phyloP scores from a whole-genome alignment of 2,888 invertebrate genomes.

The Metopia argyrocephala region DNA sequence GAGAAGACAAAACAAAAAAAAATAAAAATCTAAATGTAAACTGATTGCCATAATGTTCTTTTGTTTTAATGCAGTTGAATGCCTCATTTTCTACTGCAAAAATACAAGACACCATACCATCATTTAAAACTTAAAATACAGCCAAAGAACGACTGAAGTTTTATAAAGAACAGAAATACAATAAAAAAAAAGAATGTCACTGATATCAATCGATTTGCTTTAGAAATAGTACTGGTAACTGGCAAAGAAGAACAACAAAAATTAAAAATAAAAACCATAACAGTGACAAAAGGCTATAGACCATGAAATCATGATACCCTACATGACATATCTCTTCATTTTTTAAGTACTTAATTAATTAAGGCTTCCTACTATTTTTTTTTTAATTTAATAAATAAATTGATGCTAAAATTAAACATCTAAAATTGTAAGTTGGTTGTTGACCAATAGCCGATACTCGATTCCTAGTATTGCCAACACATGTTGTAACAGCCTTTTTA shows the following conservation, averaged over 20 bases:
- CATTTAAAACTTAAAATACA: neutral
- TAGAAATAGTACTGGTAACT: neutral
- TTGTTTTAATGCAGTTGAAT: constrained; percentile 50
- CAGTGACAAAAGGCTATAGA: neutral
- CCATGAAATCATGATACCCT: no score
- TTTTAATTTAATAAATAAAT: no score
- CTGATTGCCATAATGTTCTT: constrained; percentile 45
- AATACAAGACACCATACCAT: constrained; percentile 12
- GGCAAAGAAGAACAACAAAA: neutral
- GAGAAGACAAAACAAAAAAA: constrained; percentile 6
- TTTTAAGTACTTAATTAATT: no score
- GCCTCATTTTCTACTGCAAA: constrained; percentile 16
- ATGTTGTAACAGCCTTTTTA: no score
- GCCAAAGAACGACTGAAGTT: neutral
- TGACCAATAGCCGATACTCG: no score
- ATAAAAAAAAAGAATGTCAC: constrained; percentile 26
- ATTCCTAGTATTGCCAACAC: no score
- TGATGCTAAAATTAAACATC: no score
- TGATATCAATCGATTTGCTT: constrained; percentile 64
- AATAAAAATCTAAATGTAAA: constrained; percentile 13
- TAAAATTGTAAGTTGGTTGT: no score
- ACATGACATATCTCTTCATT: no score
- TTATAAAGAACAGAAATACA: no score
- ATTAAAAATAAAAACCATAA: neutral
- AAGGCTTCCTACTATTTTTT: no score